Conservation (phyloP, 2,888 invertebrate species). For the Galeruca laticollis region DNA sequence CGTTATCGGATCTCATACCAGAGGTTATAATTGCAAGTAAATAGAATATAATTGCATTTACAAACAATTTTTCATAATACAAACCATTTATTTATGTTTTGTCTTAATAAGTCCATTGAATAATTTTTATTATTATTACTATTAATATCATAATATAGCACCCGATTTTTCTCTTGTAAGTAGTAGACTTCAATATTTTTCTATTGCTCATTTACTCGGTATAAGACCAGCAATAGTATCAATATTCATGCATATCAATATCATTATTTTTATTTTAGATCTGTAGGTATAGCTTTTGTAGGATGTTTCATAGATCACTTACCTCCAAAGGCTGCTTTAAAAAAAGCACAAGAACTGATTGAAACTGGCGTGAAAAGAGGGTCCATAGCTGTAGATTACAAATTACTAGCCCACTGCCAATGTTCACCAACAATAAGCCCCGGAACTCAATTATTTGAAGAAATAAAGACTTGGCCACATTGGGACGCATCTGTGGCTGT, state of each 20-base stretch:
- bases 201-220: too few relatives aligned
- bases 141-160: too few relatives aligned
- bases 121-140: too few relatives aligned
- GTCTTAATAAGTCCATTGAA: too few relatives aligned
- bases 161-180: too few relatives aligned
- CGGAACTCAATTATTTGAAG: slow-evolving; percentile 67
- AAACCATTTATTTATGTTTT: neutral
- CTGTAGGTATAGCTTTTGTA: slow-evolving; percentile 69
- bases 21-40: slow-evolving; percentile 68
- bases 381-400: slow-evolving; percentile 67
- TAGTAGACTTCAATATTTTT: too few relatives aligned
- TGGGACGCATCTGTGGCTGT: slow-evolving; percentile 54
- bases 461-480: slow-evolving; percentile 71
- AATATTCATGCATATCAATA: too few relatives aligned
- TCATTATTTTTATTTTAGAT: slow-evolving; percentile 18
- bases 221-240: too few relatives aligned
- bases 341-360: slow-evolving; percentile 67
- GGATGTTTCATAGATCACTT: slow-evolving; percentile 68
- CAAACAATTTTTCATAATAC: neutral
- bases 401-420: slow-evolving; percentile 69
- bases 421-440: slow-evolving; percentile 69
- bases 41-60: slow-evolving; percentile 3
- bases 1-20: slow-evolving; percentile 69
- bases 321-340: slow-evolving; percentile 65
- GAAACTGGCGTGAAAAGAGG: slow-evolving; percentile 67